Base-by-base conservation (phyloP, 2,113 vertebrate genomes). In the Dasypus novemcinctus region DNA sequence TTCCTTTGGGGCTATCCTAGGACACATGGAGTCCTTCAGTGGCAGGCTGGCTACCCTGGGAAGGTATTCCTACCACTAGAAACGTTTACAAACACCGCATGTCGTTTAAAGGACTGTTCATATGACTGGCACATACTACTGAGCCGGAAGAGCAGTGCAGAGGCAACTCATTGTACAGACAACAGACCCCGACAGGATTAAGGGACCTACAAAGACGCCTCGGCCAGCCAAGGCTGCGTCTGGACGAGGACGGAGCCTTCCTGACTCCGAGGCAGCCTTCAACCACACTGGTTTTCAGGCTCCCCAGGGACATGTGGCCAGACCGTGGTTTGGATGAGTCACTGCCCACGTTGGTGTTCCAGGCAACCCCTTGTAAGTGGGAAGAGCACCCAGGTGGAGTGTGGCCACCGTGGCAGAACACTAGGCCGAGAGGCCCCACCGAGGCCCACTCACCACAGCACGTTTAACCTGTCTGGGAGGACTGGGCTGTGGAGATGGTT, bases 401-500 rank as follows among this genome's bases (percentile, higher is more conserved):
- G 14, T 0, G 21, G 57, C 14, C 11, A 0, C 6, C 18, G 0
- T 1, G 57, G 36, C 21, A 36, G 41, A 23, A 0, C 11, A 57
- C 49, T 0, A 4, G 11, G 5, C 49, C 43, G 12, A 21, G 21
- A 18, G 75, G n/a, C 27, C n/a, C 75, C 2, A 18, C 29, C 31
- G 2, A 5, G 2, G 74, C 6, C 25, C 80, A 98, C 99, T 99
- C 97, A 99, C 99, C 90, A 99, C 99, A 4, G 99, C 97, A 4
- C 99, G 99, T 96, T 99, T 99, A 1, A 98, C 97, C 95, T 98
- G 99, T 21, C 99, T 99, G 20, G 99, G 99, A 5, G 99, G 99
- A 97, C 99, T 99, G 54, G 99, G 98, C 96, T 99, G 99, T 0
- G 99, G 99, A 38, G 99, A 99, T 0, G 98, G 99, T 83, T 99